Percentiles rank a stretch among this genome's conserved stretches.
Evolutionary conservation across 2,113 vertebrate species (phyloP).

Genomic region (Cynoglossus semilaevis): DNA sequence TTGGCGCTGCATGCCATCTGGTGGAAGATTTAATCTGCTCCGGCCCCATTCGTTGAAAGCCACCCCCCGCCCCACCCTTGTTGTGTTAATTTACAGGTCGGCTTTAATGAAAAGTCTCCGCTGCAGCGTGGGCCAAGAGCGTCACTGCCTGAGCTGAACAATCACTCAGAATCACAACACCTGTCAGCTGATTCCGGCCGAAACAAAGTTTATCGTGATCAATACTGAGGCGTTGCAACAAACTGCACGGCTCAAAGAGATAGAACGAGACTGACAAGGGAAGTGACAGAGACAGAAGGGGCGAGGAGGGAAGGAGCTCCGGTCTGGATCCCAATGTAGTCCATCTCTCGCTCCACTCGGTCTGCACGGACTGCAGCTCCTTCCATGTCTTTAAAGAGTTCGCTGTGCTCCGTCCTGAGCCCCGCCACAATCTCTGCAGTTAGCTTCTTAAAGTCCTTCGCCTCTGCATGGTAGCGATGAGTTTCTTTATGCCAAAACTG

Average conservation of each 20-base stretch:
- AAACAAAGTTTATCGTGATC: slow-evolving; percentile 31
- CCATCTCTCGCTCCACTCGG: slow-evolving; percentile 86
- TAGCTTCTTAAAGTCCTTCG: slow-evolving; percentile 89
- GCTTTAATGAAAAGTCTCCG: slow-evolving; percentile 56
- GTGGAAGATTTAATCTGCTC: slow-evolving; percentile 49
- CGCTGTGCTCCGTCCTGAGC: slow-evolving; percentile 79
- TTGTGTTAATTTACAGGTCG: slow-evolving; percentile 48
- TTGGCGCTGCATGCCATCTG: slow-evolving; percentile 35
- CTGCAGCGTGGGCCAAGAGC: slow-evolving; percentile 21
- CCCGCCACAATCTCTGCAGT: slow-evolving; percentile 80
- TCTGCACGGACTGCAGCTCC: slow-evolving; percentile 77
- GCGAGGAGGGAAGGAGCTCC: slow-evolving; percentile 10
- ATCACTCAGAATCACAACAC: slow-evolving; percentile 21
- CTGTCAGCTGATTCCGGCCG: slow-evolving; percentile 26
- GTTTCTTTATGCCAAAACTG: slow-evolving; percentile 88
- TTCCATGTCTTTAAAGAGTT: slow-evolving; percentile 79
- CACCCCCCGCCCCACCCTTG: background rate
- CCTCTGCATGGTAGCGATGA: slow-evolving; percentile 83
- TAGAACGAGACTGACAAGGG: slow-evolving; percentile 11
- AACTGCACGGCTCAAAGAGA: slow-evolving; percentile 10
- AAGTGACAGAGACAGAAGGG: slow-evolving; percentile 13
- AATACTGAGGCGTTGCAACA: slow-evolving; percentile 23
- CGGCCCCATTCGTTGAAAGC: slow-evolving; percentile 14
- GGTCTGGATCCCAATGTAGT: slow-evolving; percentile 87
- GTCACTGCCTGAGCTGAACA: slow-evolving; percentile 14